A percentile compares a stretch with the other conserved stretches of the same genome.
Conservation (phyloP, 37 sponge, comb jelly and placozoan genomes). For the Halichondria panicea region DNA sequence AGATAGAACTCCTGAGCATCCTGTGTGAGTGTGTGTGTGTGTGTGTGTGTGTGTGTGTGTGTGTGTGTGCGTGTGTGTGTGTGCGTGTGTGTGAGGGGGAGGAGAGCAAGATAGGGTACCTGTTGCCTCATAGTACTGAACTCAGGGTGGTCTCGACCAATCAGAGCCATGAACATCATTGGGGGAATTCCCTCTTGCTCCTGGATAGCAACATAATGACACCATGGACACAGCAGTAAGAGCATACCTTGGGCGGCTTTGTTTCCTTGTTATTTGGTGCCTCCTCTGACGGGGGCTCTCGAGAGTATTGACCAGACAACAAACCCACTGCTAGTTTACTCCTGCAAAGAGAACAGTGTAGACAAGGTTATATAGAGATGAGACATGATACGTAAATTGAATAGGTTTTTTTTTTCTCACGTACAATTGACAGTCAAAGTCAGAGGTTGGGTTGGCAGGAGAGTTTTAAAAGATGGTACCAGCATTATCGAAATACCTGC, state of each 20-base stretch:
- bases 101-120: conserved; percentile 14
- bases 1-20: conserved; percentile 91
- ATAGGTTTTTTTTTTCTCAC: too few species aligned
- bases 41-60: background rate
- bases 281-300: too few species aligned
- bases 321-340: conserved; percentile 70
- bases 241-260: background rate
- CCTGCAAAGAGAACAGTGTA: conserved; percentile 42
- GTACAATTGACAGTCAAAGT: conserved; percentile 76
- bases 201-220: background rate
- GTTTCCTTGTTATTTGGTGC: conserved; percentile 20
- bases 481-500: conserved; percentile 60
- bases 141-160: conserved; percentile 87
- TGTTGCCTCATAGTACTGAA: conserved; percentile 84
- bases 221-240: background rate
- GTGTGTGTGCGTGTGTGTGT: conserved; percentile 1
- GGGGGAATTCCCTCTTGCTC: conserved; percentile 68
- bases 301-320: conserved; percentile 75
- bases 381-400: background rate
- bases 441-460: conserved; percentile 39
- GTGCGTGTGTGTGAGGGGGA: background rate
- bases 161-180: conserved; percentile 75
- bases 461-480: conserved; percentile 22
- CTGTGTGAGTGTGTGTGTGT: too few species aligned
- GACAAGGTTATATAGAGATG: background rate